Conservation (phyloP, 2,797 vertebrate species). For the Triplophysa yarkandensis region DNA sequence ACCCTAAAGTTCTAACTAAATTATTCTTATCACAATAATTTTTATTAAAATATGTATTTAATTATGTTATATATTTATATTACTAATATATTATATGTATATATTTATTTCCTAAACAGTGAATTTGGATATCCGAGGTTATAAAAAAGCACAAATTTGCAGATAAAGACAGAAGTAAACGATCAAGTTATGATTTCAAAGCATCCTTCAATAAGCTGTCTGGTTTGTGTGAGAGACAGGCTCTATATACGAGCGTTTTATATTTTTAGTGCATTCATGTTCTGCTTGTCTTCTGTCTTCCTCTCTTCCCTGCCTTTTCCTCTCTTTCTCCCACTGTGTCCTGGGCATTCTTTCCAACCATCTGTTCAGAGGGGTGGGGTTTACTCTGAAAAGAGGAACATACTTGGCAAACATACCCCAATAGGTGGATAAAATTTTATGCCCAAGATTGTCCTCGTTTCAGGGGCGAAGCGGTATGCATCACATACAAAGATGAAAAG, state of each 20-base stretch:
- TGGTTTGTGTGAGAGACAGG: neutral
- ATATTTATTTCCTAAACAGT: too few relatives aligned
- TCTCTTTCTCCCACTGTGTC: conserved; percentile 65
- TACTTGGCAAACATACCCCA: conserved; percentile 46
- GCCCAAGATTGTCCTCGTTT: conserved; percentile 38
- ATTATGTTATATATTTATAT: too few relatives aligned
- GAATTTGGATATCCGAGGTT: too few relatives aligned
- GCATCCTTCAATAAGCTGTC: neutral
- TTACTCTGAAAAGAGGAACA: conserved; percentile 60
- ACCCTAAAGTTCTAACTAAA: too few relatives aligned
- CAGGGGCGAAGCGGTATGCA: conserved; percentile 1
- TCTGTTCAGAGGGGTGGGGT: conserved; percentile 74
- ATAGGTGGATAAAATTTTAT: conserved; percentile 43
- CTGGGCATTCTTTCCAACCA: conserved; percentile 71
- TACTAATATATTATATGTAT: too few relatives aligned
- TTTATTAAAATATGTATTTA: too few relatives aligned
- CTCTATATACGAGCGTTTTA: conserved; percentile 6
- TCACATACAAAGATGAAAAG: conserved; percentile 22
- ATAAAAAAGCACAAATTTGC: too few relatives aligned
- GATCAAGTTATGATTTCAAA: neutral
- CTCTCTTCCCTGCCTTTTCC: conserved; percentile 24
- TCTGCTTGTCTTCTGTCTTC: conserved; percentile 47
- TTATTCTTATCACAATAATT: too few relatives aligned
- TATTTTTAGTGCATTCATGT: conserved; percentile 31
- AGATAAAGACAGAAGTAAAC: too few relatives aligned